Evolutionary conservation across 1,140 invertebrate species (phyloP).

Genomic region (Pararge aegeria): DNA sequence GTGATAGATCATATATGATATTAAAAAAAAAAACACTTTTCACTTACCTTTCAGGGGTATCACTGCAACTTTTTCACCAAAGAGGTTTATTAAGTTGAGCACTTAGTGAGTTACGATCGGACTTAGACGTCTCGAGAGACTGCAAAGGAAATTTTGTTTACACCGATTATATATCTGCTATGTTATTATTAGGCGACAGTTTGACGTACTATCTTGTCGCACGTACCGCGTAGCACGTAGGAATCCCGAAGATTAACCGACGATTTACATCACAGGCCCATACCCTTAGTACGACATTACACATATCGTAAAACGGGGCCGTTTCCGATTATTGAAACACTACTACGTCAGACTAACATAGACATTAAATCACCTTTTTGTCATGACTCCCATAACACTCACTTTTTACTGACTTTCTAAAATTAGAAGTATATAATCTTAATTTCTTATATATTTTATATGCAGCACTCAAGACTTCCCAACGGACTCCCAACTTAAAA

Average conservation of each 20-base stretch:
- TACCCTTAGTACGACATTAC: not conserved
- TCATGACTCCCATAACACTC: no score
- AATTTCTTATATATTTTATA: no score
- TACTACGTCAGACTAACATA: no score
- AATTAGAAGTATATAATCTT: no score
- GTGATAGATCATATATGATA: no score
- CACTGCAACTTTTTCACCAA: constrained; percentile 28
- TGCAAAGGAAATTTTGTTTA: constrained; percentile 29
- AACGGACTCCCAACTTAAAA: no score
- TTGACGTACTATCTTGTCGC: constrained; percentile 9
- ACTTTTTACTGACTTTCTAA: no score
- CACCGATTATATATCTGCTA: constrained; percentile 31
- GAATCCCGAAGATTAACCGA: not conserved
- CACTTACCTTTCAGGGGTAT: constrained; percentile 18
- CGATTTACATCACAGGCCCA: not conserved
- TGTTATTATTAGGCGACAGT: constrained; percentile 4
- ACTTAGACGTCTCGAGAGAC: constrained; percentile 32
- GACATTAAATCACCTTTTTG: no score
- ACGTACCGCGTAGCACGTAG: constrained; percentile 4
- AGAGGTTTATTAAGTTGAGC: constrained; percentile 30
- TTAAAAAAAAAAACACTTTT: no score
- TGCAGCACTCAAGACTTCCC: no score
- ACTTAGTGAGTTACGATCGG: constrained; percentile 26
- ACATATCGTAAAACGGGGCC: no score
- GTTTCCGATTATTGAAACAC: no score